A percentile compares a stretch with the other conserved stretches of the same genome.
phyloP scores from a whole-genome alignment of 2,113 vertebrate species.

The Hemiprocne comata region DNA sequence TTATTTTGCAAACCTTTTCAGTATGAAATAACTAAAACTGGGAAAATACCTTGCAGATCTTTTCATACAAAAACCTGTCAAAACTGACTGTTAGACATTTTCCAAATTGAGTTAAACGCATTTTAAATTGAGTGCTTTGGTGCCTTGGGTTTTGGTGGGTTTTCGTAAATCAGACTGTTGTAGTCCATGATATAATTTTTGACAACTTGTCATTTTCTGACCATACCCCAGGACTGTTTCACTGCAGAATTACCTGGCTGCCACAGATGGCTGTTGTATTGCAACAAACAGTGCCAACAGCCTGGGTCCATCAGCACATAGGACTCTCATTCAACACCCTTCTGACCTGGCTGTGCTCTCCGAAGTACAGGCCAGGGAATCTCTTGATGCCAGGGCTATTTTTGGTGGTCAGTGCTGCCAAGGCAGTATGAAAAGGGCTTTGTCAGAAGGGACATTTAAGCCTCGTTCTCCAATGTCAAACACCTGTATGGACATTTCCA shows the following conservation, averaged over 20 bases:
- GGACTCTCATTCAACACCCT: not conserved
- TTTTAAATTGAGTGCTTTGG: not conserved
- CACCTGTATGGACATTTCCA: not conserved
- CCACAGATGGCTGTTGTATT: not conserved
- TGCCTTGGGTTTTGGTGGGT: not conserved
- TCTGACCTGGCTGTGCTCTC: not conserved
- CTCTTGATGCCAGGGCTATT: not conserved
- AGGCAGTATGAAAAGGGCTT: not conserved
- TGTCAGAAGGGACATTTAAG: not conserved
- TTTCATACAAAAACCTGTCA: not conserved
- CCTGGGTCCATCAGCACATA: accelerated
- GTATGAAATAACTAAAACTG: not conserved
- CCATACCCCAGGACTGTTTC: not conserved
- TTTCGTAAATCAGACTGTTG: not conserved
- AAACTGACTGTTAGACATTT: not conserved
- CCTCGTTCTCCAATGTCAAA: not conserved
- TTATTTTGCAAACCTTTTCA: not conserved
- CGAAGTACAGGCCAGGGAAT: not conserved
- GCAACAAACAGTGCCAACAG: not conserved
- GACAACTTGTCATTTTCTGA: not conserved
- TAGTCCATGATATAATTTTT: not conserved
- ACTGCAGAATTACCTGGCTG: not conserved
- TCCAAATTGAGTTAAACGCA: not conserved
- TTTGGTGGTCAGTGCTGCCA: not conserved
- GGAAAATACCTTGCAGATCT: not conserved